Evolutionary conservation across 2,797 vertebrate genomes (phyloP).

Genomic region (Poecile montanus): DNA sequence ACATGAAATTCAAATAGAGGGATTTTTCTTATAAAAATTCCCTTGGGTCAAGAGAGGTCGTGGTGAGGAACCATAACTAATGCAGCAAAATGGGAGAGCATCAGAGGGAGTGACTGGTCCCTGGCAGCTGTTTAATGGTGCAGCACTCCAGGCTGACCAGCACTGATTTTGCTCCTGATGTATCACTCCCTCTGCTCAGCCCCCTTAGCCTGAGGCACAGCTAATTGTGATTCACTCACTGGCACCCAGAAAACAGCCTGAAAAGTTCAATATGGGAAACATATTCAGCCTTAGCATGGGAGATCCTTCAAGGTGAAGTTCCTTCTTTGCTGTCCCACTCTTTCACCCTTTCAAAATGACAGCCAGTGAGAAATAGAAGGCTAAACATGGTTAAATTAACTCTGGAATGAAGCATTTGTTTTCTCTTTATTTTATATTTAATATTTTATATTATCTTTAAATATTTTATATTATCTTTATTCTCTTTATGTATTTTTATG

Average conservation of each 20-base stretch:
- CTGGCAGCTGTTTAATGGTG: neutral
- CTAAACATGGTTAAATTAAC: neutral
- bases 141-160: conserved; percentile 6
- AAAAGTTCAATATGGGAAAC: neutral
- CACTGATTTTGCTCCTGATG: neutral
- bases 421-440: neutral
- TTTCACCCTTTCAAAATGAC: neutral
- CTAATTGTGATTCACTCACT: neutral
- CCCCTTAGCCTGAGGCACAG: neutral
- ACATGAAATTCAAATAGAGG: conserved; percentile 31
- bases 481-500: no score
- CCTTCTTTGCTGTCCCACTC: neutral
- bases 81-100: neutral
- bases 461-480: no score
- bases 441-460: no score
- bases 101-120: neutral
- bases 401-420: neutral
- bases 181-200: neutral
- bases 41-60: neutral
- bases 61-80: neutral
- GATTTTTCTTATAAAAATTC: neutral
- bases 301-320: neutral
- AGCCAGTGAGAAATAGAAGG: neutral
- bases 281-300: neutral
- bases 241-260: neutral